phyloP scores from a whole-genome alignment of 2,888 invertebrate genomes.

The Catocala nupta region DNA sequence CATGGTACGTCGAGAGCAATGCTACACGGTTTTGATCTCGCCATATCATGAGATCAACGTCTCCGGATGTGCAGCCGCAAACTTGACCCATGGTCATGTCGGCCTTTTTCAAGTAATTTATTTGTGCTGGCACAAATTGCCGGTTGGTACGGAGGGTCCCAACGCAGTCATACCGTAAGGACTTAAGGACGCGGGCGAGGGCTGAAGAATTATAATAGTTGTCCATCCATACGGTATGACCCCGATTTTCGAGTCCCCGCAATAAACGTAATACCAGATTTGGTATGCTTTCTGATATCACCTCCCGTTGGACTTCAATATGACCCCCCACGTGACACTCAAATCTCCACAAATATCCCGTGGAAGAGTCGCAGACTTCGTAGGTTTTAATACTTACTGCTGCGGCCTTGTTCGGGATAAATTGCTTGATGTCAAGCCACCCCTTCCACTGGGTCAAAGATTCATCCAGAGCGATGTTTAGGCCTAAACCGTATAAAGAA shows the following conservation, averaged over 20 bases:
- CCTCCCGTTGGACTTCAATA: no score
- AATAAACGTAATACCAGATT: no score
- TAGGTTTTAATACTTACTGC: no score
- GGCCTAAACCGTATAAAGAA: conserved; percentile 14
- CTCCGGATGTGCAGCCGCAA: neutral
- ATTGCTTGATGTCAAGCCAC: no score
- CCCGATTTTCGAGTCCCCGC: no score
- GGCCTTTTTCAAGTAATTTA: no score
- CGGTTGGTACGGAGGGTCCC: conserved; percentile 42
- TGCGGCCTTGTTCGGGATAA: no score
- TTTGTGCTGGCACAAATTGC: conserved; percentile 30
- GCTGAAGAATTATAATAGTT: conserved; percentile 41
- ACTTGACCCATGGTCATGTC: neutral
- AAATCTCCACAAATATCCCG: no score
- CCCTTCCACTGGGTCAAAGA: conserved; percentile 38
- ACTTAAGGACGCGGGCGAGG: conserved; percentile 38
- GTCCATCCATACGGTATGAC: no score
- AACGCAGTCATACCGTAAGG: conserved; percentile 39
- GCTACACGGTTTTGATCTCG: conserved; percentile 4
- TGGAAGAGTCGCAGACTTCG: no score
- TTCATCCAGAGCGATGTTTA: conserved; percentile 44
- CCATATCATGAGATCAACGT: conserved; percentile 15
- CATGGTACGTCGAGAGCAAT: conserved; percentile 6
- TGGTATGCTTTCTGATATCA: no score
- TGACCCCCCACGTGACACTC: no score